Conservation (phyloP, 2,888 invertebrate species). For the Lasiommata megera region DNA sequence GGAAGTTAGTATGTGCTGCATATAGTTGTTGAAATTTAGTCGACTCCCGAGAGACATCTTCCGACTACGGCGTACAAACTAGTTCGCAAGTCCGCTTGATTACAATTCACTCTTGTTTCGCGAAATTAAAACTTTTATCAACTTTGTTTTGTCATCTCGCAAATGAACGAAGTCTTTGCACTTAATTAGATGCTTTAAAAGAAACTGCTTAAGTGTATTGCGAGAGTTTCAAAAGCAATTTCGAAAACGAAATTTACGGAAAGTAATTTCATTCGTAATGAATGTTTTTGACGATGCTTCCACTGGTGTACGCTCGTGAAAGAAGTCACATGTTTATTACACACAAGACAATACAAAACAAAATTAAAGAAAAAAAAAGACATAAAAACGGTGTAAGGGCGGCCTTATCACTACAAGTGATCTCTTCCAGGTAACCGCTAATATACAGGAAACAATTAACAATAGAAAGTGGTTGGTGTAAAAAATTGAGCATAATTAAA, state of each 20-base stretch:
- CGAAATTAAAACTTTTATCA: constrained; percentile 31
- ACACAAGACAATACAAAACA: no score
- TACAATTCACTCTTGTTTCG: constrained; percentile 30
- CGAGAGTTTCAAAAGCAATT: constrained; percentile 23
- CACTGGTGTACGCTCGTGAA: no score
- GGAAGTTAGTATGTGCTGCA: constrained; percentile 12
- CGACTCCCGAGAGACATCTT: constrained; percentile 28
- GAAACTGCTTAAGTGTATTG: constrained; percentile 18
- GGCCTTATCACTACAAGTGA: no score
- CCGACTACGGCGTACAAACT: constrained; percentile 31
- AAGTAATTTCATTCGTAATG: background rate
- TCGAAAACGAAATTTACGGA: constrained; percentile 7
- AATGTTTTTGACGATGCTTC: background rate
- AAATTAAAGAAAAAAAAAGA: no score
- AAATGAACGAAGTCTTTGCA: constrained; percentile 16
- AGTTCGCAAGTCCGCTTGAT: constrained; percentile 32
- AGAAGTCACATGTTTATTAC: no score
- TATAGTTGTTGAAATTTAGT: constrained; percentile 30
- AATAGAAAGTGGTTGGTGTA: no score
- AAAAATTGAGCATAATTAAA: no score
- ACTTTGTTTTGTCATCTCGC: constrained; percentile 22
- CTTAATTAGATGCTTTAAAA: constrained; percentile 15
- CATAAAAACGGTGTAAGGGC: no score
- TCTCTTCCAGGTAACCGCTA: no score
- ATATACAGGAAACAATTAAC: no score